Percentiles rank a stretch among this genome's conserved stretches.
Evolutionary conservation across 2,797 vertebrate species (phyloP).

Genomic region (Periparus ater): DNA sequence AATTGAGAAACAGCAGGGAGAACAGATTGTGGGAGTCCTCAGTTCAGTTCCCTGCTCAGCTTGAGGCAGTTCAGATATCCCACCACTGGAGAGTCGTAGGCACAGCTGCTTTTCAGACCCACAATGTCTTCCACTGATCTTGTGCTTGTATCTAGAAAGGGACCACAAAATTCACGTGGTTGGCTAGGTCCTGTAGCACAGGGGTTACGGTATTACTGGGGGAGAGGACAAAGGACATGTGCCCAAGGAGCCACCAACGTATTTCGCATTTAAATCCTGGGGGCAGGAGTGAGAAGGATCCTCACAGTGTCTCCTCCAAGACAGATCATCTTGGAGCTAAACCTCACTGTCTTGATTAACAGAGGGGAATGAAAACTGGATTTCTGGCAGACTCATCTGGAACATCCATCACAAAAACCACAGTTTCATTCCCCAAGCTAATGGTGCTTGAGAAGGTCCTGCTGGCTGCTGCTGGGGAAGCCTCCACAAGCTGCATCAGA

Average conservation of each 20-base stretch:
- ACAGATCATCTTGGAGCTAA: neutral
- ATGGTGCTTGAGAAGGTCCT: neutral
- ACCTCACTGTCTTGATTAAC: neutral
- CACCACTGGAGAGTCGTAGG: accelerated
- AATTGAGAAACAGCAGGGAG: neutral
- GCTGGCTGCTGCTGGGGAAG: neutral
- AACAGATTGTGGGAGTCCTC: neutral
- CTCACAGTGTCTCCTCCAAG: neutral
- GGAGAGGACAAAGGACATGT: neutral
- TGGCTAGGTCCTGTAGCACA: neutral
- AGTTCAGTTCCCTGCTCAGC: neutral
- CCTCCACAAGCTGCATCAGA: neutral
- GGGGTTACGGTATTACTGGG: neutral
- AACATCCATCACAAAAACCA: neutral
- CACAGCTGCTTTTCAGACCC: neutral
- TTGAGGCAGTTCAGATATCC: neutral
- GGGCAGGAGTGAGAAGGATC: neutral
- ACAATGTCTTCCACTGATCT: neutral
- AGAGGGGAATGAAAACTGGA: neutral
- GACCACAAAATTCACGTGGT: neutral
- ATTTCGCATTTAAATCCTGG: neutral
- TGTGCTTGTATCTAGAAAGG: neutral
- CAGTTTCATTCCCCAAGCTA: neutral
- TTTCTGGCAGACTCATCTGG: neutral
- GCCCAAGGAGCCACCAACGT: neutral